Evolutionary conservation across 2,113 vertebrate species (phyloP), one percentile per base, ranked within the genome.

Genomic region (Astur gentilis): DNA sequence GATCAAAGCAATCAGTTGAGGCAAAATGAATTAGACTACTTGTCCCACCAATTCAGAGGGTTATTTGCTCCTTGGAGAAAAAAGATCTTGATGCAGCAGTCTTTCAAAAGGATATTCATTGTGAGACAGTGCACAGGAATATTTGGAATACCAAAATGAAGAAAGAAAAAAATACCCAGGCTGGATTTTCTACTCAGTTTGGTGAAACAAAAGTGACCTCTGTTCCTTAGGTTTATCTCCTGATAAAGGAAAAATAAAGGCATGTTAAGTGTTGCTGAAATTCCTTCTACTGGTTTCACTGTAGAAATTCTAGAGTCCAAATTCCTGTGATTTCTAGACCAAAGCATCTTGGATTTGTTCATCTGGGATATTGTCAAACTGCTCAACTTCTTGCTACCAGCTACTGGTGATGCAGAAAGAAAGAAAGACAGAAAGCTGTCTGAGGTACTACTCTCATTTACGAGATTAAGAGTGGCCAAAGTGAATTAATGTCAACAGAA

Each of bases 1-100:
- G 84, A 97, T 97, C 96, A 97, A 96, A 89, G 84, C 71, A 94
- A 78, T 93, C 40, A 87, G 40, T 47, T 80, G 70, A 96, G 55
- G 83, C 36, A 97, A 87, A 97, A 95, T 91, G 73, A 96, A 95
- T 97, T 95, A 93, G 32, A 90, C 57, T 78, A 93, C 67, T 77
- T 86, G 87, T 96, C 57, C 76, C 89, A 94, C 69, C 13, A 22
- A 58, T 62, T 86, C 83, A 96, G 78, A 92, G 42, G 16, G 40
- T 40, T 90, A 57, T 88, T 77, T 91, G 23, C 36, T 78, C 16
- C 52, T 82, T 66, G 57, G 36, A 94, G 65, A 83, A n/a, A 67
- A 92, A 40, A 77, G 19, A 16, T 79, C 50, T 60, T 73, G 50
- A 36, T 80, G 65, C 79, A 91, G 44, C 11, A 69, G 64, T 93